Evolutionary conservation across 2,113 vertebrate genomes (phyloP), one percentile per base, ranked within the genome.

Genomic region (Accipiter cooperii): DNA sequence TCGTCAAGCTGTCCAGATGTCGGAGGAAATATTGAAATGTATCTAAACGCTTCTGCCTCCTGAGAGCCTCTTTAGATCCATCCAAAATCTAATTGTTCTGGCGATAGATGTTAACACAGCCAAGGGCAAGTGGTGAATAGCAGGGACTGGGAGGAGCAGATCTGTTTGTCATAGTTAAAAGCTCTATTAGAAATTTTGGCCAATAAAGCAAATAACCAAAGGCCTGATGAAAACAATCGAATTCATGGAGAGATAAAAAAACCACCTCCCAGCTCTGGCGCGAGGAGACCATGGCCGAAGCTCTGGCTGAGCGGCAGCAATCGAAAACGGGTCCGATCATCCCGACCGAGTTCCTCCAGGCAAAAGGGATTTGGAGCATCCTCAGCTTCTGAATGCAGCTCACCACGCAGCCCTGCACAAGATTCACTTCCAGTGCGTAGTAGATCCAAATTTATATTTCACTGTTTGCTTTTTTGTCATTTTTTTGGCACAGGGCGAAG

Each of bases 211-310:
- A 47, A 88, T 71, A 57, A 92, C 36, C 46, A 40, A 73, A 89
- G 75, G 25, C 6, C 17, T 29, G 75, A 54, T 82, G 82, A 54
- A 65, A 88, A 42, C 5, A 0, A 21, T 77, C 9, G 8, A 51
- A 36, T 47, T 86, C 7, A 3, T 1, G 25, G 61, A 31, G 84
- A 61, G 63, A 66, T 9, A 33, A 12, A 22, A 15, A 28, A 12
- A 7, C 1, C 42, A 5, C 13, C 8, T 36, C 31, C 14, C 0
- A 2, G 66, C 26, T 49, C 13, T 17, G 81, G 22, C 9, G 3
- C 63, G 74, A 47, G 58, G 36, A 57, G 70, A 1, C 2, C 0
- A 2, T 8, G 20, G 42, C 69, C 2, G 18, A 38, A 26, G 49
- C 58, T 80, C 34, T 29, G 81, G 63, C 55, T 2, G 28, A 58